Conservation (phyloP, 2,888 invertebrate species). For the Subacronicta megacephala region DNA sequence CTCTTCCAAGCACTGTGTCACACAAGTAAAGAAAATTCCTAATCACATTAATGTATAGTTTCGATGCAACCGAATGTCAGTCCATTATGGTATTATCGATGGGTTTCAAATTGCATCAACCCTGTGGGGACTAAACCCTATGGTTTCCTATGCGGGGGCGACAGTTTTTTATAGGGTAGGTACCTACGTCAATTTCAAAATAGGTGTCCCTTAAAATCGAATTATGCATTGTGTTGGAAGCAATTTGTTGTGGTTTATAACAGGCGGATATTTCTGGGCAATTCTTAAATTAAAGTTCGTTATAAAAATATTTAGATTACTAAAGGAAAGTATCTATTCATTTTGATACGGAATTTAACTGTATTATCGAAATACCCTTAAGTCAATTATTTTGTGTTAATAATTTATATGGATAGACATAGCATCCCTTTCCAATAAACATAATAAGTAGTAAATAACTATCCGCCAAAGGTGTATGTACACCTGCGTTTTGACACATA, state of each 20-base stretch:
- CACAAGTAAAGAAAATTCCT: conserved; percentile 69
- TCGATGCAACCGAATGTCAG: conserved; percentile 83
- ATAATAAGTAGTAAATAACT: no score
- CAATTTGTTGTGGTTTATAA: conserved; percentile 16
- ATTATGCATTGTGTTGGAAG: conserved; percentile 37
- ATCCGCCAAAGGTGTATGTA: no score
- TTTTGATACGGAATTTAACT: no score
- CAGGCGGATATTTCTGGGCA: neutral
- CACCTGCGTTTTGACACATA: no score
- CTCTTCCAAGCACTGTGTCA: conserved; percentile 55
- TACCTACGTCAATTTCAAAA: conserved; percentile 44
- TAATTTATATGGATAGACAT: no score
- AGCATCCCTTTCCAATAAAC: no score
- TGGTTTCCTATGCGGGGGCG: conserved; percentile 53
- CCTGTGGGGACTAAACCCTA: conserved; percentile 74
- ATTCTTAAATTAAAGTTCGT: no score
- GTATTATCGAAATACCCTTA: no score
- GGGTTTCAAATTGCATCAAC: conserved; percentile 85
- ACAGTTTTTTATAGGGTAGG: conserved; percentile 35
- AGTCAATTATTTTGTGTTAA: no score
- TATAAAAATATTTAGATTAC: no score
- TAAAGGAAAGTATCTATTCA: no score
- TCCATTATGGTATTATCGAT: conserved; percentile 85
- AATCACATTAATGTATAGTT: conserved; percentile 85
- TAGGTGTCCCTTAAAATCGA: conserved; percentile 43